phyloP scores from a whole-genome alignment of 2,888 invertebrate species.

The Meloe dianella region DNA sequence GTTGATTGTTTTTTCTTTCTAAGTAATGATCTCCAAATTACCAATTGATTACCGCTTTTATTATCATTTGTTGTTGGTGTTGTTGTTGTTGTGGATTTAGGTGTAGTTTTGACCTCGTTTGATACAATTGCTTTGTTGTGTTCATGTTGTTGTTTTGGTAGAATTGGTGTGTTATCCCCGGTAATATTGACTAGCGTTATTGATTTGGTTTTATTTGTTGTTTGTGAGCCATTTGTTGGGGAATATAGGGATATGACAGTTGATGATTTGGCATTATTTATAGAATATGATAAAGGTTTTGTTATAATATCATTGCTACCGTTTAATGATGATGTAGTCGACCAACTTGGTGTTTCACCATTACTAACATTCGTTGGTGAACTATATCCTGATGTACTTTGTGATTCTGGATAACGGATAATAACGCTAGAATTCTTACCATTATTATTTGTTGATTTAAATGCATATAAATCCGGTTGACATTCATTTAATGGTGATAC shows the following conservation, averaged over 20 bases:
- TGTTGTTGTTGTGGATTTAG: not conserved
- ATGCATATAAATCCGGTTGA: slow-evolving; percentile 49
- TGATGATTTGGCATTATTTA: slow-evolving; percentile 58
- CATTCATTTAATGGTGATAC: slow-evolving; percentile 54
- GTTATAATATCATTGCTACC: slow-evolving; percentile 53
- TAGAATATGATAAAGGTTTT: slow-evolving; percentile 55
- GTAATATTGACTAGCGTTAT: slow-evolving; percentile 59
- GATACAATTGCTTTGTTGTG: slow-evolving; percentile 19
- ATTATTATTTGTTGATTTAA: slow-evolving; percentile 48
- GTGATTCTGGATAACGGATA: slow-evolving; percentile 57
- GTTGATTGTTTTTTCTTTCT: slow-evolving; percentile 54
- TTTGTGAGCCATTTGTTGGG: slow-evolving; percentile 41
- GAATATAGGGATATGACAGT: slow-evolving; percentile 59
- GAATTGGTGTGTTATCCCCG: slow-evolving; percentile 31
- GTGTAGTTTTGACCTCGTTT: slow-evolving; percentile 31
- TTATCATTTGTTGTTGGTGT: not conserved
- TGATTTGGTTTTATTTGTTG: slow-evolving; percentile 52
- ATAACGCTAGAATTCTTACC: slow-evolving; percentile 55
- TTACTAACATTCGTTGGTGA: slow-evolving; percentile 57
- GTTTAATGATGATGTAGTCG: slow-evolving; percentile 57
- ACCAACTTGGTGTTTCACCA: slow-evolving; percentile 56
- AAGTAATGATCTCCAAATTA: slow-evolving; percentile 55
- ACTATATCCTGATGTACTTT: slow-evolving; percentile 62
- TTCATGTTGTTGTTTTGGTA: not conserved
- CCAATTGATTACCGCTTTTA: slow-evolving; percentile 26